Conservation (phyloP, 64 coral and sea anemone genomes). For the Pachyseris speciosa region DNA sequence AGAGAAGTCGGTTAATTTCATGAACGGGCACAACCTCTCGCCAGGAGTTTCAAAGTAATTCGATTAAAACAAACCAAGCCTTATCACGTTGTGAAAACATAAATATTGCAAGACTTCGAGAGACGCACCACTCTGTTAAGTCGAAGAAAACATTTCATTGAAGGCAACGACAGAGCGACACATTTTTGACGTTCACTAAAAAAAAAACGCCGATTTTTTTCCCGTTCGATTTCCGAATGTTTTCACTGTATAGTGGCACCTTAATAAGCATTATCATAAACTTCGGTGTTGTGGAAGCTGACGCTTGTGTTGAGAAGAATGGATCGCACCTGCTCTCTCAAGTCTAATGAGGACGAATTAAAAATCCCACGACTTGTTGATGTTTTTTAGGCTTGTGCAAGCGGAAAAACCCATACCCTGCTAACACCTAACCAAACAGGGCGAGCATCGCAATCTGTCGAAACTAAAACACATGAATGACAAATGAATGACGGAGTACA, state of each 20-base stretch:
- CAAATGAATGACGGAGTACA: no score
- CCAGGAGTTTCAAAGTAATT: conserved; percentile 1
- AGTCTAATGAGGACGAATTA: conserved; percentile 39
- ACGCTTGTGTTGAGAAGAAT: background rate
- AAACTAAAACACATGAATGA: background rate
- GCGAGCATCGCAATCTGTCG: background rate
- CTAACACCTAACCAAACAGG: background rate
- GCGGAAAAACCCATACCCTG: background rate
- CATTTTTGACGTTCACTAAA: background rate
- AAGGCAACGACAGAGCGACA: background rate
- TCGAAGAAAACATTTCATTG: background rate
- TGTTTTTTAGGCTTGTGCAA: background rate
- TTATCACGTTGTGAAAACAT: conserved; percentile 39
- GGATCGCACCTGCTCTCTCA: background rate
- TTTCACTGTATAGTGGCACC: background rate
- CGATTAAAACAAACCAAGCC: conserved; percentile 47
- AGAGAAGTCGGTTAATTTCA: background rate
- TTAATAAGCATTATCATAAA: background rate
- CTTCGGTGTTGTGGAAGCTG: background rate
- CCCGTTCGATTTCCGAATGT: background rate
- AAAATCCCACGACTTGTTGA: conserved; percentile 24
- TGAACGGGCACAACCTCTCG: background rate
- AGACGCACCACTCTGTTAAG: conserved; percentile 48
- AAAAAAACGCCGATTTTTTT: background rate
- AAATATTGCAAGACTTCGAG: conserved; percentile 58